A percentile compares a stretch with the other conserved stretches of the same genome.
Evolutionary conservation across 2,888 invertebrate genomes (phyloP).

Genomic region (Periphyllus acericola): DNA sequence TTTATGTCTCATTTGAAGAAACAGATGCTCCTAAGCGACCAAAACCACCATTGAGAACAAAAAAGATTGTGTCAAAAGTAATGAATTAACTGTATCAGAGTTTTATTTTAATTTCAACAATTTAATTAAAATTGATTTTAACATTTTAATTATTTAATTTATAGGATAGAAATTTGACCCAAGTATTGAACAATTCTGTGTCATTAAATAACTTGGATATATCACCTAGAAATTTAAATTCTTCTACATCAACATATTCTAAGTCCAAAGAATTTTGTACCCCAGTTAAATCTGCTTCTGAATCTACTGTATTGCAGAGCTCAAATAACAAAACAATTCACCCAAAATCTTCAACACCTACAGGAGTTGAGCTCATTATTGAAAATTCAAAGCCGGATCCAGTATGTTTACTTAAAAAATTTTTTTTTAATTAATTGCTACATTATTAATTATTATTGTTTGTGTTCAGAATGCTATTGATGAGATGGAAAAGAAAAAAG

Average conservation of each 20-base stretch:
- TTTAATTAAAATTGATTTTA: background rate
- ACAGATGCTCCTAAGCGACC: conserved; percentile 84
- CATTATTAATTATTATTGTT: conserved; percentile 30
- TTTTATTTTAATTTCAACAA: background rate
- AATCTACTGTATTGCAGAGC: conserved; percentile 20
- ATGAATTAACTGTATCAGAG: background rate
- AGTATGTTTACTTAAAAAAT: background rate
- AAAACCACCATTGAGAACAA: conserved; percentile 84
- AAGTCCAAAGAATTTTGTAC: conserved; percentile 41
- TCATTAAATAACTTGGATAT: conserved; percentile 56
- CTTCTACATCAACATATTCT: background rate
- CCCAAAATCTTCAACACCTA: conserved; percentile 10
- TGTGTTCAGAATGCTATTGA: conserved; percentile 78
- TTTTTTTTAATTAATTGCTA: background rate
- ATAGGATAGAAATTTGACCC: conserved; percentile 55
- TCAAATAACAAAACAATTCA: conserved; percentile 15
- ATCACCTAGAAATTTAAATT: conserved; percentile 17
- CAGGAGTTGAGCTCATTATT: conserved; percentile 30
- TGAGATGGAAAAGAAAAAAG: conserved; percentile 93
- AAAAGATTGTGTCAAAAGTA: conserved; percentile 69
- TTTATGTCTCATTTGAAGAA: conserved; percentile 93
- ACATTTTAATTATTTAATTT: conserved; percentile 28
- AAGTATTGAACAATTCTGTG: conserved; percentile 54
- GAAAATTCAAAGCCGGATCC: conserved; percentile 51
- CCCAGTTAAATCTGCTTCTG: conserved; percentile 41